Percentiles rank a stretch among this genome's conserved stretches.
Conservation (phyloP, 2,888 invertebrate species). For the Brachypalpus laphriformis region DNA sequence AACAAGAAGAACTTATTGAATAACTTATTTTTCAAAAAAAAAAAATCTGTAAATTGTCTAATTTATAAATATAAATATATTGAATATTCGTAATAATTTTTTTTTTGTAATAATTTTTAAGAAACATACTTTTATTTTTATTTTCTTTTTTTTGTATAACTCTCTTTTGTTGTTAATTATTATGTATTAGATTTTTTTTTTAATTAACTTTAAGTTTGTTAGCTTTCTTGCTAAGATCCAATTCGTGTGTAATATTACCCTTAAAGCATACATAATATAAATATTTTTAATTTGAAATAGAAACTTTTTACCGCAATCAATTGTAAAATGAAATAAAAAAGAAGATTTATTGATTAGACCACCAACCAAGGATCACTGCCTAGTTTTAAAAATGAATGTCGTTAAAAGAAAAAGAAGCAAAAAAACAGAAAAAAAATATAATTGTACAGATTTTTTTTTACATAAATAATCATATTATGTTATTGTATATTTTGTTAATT, state of each 20-base stretch:
- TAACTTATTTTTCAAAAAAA: constrained; percentile 69
- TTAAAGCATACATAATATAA: constrained; percentile 50
- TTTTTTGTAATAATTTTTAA: constrained; percentile 51
- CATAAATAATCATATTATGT: constrained; percentile 29
- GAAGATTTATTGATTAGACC: constrained; percentile 63
- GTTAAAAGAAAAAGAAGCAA: background rate
- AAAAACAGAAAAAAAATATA: constrained; percentile 18
- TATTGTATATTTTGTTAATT: constrained; percentile 70
- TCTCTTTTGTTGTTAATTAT: constrained; percentile 66
- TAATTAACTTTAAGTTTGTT: constrained; percentile 40
- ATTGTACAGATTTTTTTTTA: constrained; percentile 62
- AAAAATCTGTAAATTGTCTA: constrained; percentile 66
- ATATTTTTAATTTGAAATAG: constrained; percentile 24
- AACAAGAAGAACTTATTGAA: constrained; percentile 52
- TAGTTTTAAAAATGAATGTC: constrained; percentile 33
- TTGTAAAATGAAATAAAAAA: constrained; percentile 55
- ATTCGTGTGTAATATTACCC: constrained; percentile 70
- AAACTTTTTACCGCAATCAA: constrained; percentile 19
- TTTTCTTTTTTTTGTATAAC: constrained; percentile 16
- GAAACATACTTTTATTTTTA: constrained; percentile 53
- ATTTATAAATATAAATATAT: constrained; percentile 57
- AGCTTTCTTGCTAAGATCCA: constrained; percentile 65
- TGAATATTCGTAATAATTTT: constrained; percentile 38
- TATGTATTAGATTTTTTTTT: constrained; percentile 37
- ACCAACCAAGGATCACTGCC: constrained; percentile 76